Conservation (phyloP, 2,888 invertebrate species). For the Hirtodrosophila confusa region DNA sequence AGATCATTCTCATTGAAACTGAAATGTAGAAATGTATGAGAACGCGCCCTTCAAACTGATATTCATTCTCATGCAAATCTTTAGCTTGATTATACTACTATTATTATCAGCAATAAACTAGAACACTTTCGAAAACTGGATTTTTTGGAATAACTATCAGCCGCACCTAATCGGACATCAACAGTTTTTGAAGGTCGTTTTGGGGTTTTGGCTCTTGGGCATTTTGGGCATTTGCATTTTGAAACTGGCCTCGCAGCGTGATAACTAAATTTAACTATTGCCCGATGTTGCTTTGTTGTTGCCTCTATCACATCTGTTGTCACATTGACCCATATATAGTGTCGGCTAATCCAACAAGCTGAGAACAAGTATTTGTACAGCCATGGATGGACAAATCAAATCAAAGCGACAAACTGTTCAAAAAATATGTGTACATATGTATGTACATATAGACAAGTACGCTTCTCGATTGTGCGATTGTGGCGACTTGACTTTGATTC, state of each 20-base stretch:
- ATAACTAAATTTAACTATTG: slow-evolving; percentile 30
- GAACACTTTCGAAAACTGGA: slow-evolving; percentile 48
- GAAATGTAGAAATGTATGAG: slow-evolving; percentile 1
- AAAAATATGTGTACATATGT: no score
- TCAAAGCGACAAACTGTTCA: neutral
- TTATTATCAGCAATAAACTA: slow-evolving; percentile 17
- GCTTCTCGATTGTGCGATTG: no score
- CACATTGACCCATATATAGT: slow-evolving; percentile 54
- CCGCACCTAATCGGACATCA: slow-evolving; percentile 38
- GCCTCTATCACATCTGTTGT: slow-evolving; percentile 31
- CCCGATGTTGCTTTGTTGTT: slow-evolving; percentile 4
- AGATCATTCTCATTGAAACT: slow-evolving; percentile 9
- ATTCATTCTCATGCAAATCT: slow-evolving; percentile 46
- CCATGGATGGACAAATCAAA: slow-evolving; percentile 19
- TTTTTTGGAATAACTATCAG: slow-evolving; percentile 1
- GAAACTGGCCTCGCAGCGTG: slow-evolving; percentile 35
- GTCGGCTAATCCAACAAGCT: slow-evolving; percentile 11
- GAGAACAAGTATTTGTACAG: slow-evolving; percentile 18
- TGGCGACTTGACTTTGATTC: no score
- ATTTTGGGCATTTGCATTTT: slow-evolving; percentile 51
- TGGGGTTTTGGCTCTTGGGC: neutral
- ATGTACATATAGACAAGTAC: no score
- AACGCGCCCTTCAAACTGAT: slow-evolving; percentile 1
- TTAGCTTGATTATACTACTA: neutral
- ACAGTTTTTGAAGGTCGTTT: slow-evolving; percentile 40